Base-by-base conservation (phyloP, 2,888 invertebrate genomes). In the Timema cristinae region DNA sequence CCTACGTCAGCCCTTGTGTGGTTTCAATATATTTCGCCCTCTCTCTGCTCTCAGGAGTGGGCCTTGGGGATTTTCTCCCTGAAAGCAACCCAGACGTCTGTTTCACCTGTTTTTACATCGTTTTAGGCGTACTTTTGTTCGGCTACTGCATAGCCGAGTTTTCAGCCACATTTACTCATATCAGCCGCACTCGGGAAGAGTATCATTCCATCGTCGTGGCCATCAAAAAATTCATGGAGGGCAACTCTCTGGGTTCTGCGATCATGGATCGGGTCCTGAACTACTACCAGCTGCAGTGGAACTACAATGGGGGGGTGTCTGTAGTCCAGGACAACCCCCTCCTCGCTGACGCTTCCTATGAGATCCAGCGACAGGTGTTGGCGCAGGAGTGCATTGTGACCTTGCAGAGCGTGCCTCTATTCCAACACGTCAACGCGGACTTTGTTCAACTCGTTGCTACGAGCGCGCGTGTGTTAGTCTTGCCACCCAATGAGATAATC, bases 91-190 rank as follows among this genome's bases (percentile, higher is more conserved):
- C 32, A 32, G 32, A 32, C 4, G 32, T 32, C 32, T 32, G 32
- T 4, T 32, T 32, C 32, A 32, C 32, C 32, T 32, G 32, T 32
- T 32, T 32, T 32, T 32, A 32, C 32, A 32, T 32, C 32, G 32
- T 32, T 2, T 4, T 32, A 32, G 32, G 32, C 32, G 32, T 32
- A 1, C 32, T 32, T 32, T 32, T 32, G 32, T 32, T 32, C 78
- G 85, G 85, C 10, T 85, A 84, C 77, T 85, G 85, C 77, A 81
- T 85, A 11, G 84, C 86, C 7, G 85, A 86, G 77, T 84, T 86
- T 77, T 84, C 85, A 1, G 82, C 86, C 16, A 82, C 84, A 6
- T 82, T 85, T 51, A 85, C 84, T 7, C 84, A 84, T 78, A 83
- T 82, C 80, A 81, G 84, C 66, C 84, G 84, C 54, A 15, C 67